These are phyloP conservation scores for Lampris megalopsis DNA, from an alignment of 2,113 vertebrate species.

Conservation along the genomic window DNA sequence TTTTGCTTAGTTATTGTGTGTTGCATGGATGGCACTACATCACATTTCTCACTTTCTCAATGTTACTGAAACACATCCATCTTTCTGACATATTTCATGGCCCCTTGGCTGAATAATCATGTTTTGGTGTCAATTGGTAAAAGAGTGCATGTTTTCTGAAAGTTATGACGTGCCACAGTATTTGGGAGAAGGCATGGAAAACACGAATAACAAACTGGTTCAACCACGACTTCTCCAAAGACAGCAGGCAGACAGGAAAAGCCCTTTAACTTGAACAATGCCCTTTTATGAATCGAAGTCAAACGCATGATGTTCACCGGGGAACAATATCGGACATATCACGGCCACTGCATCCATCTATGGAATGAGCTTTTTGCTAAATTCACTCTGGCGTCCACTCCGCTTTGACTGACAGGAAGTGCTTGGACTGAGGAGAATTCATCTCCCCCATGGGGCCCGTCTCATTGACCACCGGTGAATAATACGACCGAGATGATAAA, in stretches of 20 bases:
- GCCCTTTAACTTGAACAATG: slow-evolving; percentile 7
- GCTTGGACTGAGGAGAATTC: slow-evolving; percentile 27
- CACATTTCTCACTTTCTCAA: slow-evolving; percentile 20
- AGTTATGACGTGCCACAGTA: slow-evolving; percentile 7
- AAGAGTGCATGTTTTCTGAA: slow-evolving; percentile 59
- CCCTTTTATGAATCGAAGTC: slow-evolving; percentile 5
- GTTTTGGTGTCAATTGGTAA: slow-evolving; percentile 39
- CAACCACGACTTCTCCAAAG: slow-evolving; percentile 12
- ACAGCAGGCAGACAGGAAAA: slow-evolving; percentile 3
- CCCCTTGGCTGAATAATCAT: slow-evolving; percentile 19
- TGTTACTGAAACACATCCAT: slow-evolving; percentile 21
- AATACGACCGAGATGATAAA: slow-evolving; percentile 21
- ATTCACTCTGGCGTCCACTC: slow-evolving; percentile 33
- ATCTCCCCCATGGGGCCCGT: slow-evolving; percentile 58
- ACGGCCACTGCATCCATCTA: background rate
- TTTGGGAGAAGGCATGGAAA: background rate
- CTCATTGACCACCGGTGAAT: slow-evolving; percentile 28
- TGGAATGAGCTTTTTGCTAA: slow-evolving; percentile 22
- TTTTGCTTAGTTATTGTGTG: slow-evolving; percentile 30
- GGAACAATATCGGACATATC: slow-evolving; percentile 17
- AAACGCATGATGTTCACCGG: slow-evolving; percentile 18
- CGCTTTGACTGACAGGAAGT: slow-evolving; percentile 37
- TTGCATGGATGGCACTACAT: slow-evolving; percentile 55
- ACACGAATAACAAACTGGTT: background rate
- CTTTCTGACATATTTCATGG: slow-evolving; percentile 27